Evolutionary conservation across 2,797 vertebrate genomes (phyloP), one percentile per base, ranked within the genome.

Genomic region (Columba guinea): DNA sequence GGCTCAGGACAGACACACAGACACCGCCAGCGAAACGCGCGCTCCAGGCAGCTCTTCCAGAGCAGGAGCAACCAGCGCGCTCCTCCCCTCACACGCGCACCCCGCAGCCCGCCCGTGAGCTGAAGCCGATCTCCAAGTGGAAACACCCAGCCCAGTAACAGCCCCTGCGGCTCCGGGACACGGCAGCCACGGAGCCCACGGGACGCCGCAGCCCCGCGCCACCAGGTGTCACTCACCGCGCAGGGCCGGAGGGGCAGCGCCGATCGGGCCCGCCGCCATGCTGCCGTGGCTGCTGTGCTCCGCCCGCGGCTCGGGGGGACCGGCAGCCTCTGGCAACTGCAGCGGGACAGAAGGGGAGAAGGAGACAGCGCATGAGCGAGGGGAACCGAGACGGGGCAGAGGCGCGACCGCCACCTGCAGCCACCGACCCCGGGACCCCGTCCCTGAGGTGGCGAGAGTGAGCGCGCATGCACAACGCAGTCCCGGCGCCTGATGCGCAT

Each of bases 151-250:
- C 11, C 59, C 7, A 10, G 34, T 1, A 4, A 18, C 58, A 20
- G 44, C 3, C 24, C 67, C 2, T 39, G 21, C 3, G 6, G 37
- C n/a, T 7, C 28, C 3, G 12, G 15, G 24, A 34, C 41, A 10
- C 14, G 24, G 2, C 24, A 30, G 2, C 5, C 20, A 3, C 4
- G 34, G 15, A 6, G 5, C 41, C 44, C 19, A 5, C 13, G 13
- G 6, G 5, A 4, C 1, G 20, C 20, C 26, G 5, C 8, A 13
- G 4, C 24, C 44, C 22, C 17, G 12, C 41, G 41, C 13, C 44
- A 20, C 44, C 44, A 23, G 9, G 9, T 9, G 46, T n/a, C 78
- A 73, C 96, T 96, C 79, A 95, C 96, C 82, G 82, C 91, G 93
- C 63, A 4, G 20, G 1, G 62, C 8, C 10, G 1, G 46, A 1